These are phyloP conservation scores for Cyclargus thomasi DNA, from an alignment of 1,140 invertebrate species.

Conservation along the genomic window DNA sequence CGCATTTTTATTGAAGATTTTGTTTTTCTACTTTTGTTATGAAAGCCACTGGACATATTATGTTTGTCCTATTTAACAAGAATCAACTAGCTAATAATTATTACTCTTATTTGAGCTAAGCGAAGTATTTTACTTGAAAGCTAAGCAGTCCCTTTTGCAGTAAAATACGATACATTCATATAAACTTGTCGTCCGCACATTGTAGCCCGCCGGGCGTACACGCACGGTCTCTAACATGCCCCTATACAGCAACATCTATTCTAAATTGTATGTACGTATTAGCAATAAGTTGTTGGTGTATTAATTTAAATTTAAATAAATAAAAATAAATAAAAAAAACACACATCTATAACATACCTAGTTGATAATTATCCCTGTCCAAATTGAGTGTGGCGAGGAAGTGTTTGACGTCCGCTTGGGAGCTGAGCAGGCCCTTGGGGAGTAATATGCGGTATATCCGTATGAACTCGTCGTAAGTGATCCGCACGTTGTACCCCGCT, in stretches of 20 bases:
- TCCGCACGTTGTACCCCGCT: slow-evolving; percentile 94
- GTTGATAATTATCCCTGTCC: slow-evolving; percentile 92
- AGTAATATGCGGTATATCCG: slow-evolving; percentile 93
- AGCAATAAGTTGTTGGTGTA: too few species aligned
- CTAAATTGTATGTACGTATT: too few species aligned
- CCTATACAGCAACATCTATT: slow-evolving; percentile 89
- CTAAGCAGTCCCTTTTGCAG: slow-evolving; percentile 90
- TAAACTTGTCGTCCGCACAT: slow-evolving; percentile 94
- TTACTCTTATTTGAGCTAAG: too few species aligned
- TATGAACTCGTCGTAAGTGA: slow-evolving; percentile 96
- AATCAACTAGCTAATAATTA: too few species aligned
- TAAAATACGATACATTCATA: slow-evolving; percentile 92
- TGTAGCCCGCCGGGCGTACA: slow-evolving; percentile 96
- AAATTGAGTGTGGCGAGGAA: slow-evolving; percentile 88
- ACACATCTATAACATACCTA: slow-evolving; percentile 77
- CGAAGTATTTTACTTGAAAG: slow-evolving; percentile 87
- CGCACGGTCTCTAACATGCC: slow-evolving; percentile 98
- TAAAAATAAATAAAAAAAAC: too few species aligned
- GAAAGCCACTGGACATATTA: too few species aligned
- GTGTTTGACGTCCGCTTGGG: slow-evolving; percentile 85
- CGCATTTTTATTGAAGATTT: too few species aligned
- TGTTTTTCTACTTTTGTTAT: too few species aligned
- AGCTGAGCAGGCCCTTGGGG: slow-evolving; percentile 88
- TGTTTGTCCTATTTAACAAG: too few species aligned
- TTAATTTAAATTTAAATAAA: too few species aligned